Percentiles rank a stretch among this genome's conserved stretches.
These are phyloP conservation scores for Pardalotus punctatus DNA, from an alignment of 2,113 vertebrate species.

Conservation along the genomic window DNA sequence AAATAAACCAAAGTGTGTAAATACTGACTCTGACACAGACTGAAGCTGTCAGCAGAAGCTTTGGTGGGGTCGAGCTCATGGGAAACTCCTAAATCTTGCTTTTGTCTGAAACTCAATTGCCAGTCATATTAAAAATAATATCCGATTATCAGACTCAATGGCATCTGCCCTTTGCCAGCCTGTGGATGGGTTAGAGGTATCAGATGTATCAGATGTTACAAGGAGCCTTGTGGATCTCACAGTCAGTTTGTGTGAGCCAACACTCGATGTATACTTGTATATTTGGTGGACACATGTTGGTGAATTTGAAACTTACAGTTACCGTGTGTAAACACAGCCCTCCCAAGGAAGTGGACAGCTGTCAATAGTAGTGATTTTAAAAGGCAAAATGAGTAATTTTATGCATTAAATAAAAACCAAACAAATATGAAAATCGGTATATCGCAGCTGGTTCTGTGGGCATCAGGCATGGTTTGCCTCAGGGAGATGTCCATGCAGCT, in stretches of 20 bases:
- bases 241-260: background rate
- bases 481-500: background rate
- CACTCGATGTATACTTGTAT: accelerated
- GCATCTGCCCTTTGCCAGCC: background rate
- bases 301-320: background rate
- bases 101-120: background rate
- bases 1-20: background rate
- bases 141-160: too few species aligned
- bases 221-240: background rate
- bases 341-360: background rate
- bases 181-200: background rate
- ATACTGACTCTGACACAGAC: background rate
- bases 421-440: background rate
- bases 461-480: background rate
- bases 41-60: background rate
- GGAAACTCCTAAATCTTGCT: background rate
- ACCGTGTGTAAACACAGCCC: background rate
- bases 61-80: accelerated
- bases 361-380: background rate
- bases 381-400: background rate
- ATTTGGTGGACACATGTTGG: background rate
- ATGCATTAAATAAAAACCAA: background rate
- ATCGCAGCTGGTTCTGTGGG: background rate
- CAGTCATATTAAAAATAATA: background rate
- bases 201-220: background rate